phyloP scores from a whole-genome alignment of 2,888 invertebrate genomes.

The Hypsopygia costalis region DNA sequence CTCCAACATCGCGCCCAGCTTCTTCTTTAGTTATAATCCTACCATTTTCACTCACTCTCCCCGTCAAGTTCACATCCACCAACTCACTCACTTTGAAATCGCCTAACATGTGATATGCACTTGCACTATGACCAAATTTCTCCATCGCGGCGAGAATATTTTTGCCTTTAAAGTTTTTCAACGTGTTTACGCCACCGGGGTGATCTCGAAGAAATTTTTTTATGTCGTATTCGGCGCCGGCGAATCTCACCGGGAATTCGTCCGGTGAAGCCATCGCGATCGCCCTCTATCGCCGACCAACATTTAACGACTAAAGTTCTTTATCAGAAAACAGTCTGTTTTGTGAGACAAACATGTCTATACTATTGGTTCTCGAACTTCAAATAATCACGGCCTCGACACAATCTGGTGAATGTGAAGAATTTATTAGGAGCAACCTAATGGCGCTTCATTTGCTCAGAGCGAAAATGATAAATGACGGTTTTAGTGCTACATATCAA shows the following conservation, averaged over 20 bases:
- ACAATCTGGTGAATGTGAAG: no score
- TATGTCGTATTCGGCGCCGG: slow-evolving; percentile 82
- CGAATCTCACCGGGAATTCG: slow-evolving; percentile 57
- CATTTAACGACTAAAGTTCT: slow-evolving; percentile 12
- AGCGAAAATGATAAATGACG: no score
- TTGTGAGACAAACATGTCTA: slow-evolving; percentile 18
- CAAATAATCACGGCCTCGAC: no score
- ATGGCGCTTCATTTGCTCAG: no score
- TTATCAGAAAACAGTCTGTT: no score
- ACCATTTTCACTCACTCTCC: slow-evolving; percentile 56
- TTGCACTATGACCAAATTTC: slow-evolving; percentile 80
- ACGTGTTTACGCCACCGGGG: slow-evolving; percentile 86
- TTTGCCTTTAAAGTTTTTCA: slow-evolving; percentile 78
- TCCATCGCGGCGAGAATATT: slow-evolving; percentile 77
- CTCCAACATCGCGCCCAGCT: slow-evolving; percentile 32
- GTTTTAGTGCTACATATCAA: no score
- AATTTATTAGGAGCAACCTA: no score
- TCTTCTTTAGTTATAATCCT: slow-evolving; percentile 63
- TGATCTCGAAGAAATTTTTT: slow-evolving; percentile 84
- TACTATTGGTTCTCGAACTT: no score
- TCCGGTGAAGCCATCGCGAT: slow-evolving; percentile 27
- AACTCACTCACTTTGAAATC: slow-evolving; percentile 78
- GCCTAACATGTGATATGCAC: slow-evolving; percentile 83
- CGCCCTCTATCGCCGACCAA: slow-evolving; percentile 17
- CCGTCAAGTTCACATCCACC: slow-evolving; percentile 63